Conservation (phyloP, 2,113 vertebrate genomes). For the Chiloscyllium plagiosum region DNA sequence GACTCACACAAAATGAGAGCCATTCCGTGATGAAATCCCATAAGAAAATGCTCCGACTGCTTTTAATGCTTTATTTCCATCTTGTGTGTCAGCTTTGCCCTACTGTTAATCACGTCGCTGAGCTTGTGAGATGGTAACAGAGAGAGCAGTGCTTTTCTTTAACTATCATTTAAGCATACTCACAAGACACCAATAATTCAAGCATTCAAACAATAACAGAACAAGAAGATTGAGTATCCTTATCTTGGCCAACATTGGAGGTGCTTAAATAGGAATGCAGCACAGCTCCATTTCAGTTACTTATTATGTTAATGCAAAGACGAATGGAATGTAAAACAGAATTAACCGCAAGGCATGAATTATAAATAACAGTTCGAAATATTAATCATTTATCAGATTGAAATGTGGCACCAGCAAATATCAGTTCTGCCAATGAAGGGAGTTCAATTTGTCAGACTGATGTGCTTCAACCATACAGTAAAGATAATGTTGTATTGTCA, state of each 20-base stretch:
- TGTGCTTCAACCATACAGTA: neutral
- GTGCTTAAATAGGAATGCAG: slow-evolving; percentile 24
- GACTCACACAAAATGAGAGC: neutral
- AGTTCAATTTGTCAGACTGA: neutral
- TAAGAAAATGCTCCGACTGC: neutral
- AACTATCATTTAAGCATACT: slow-evolving; percentile 26
- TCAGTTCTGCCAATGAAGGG: neutral
- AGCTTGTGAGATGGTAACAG: neutral
- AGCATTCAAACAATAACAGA: neutral
- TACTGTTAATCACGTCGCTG: too few species aligned
- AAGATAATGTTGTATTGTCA: neutral
- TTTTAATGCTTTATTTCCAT: slow-evolving; percentile 2
- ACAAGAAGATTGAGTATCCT: slow-evolving; percentile 31
- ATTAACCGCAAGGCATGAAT: slow-evolving; percentile 28
- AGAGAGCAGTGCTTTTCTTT: neutral
- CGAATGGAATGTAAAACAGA: slow-evolving; percentile 22
- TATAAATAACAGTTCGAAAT: slow-evolving; percentile 25
- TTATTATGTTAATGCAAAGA: slow-evolving; percentile 36
- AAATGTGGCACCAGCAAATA: neutral
- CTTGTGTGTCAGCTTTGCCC: neutral
- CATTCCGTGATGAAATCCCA: neutral
- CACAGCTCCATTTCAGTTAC: slow-evolving; percentile 20
- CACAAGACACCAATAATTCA: slow-evolving; percentile 5
- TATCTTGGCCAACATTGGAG: slow-evolving; percentile 8
- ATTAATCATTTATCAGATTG: slow-evolving; percentile 34